A percentile compares a stretch with the other conserved stretches of the same genome.
These are phyloP conservation scores for Sclerurus mexicanus DNA, from an alignment of 2,113 vertebrate species.

Conservation along the genomic window DNA sequence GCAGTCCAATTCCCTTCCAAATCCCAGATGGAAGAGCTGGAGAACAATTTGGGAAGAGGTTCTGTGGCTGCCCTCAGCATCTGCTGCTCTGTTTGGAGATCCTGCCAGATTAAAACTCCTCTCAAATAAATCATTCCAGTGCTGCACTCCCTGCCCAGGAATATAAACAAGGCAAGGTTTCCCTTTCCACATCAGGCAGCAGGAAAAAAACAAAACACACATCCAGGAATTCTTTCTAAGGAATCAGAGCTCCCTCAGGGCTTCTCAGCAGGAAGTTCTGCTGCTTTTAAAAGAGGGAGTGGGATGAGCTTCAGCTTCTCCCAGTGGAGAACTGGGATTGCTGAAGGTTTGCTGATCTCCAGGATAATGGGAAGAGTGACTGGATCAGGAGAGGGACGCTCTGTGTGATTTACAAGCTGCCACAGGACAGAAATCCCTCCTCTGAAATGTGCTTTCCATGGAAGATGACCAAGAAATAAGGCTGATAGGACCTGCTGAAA, in stretches of 20 bases:
- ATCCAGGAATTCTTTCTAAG: background rate
- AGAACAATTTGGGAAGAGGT: background rate
- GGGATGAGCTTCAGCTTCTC: background rate
- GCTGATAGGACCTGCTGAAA: background rate
- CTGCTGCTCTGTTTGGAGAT: constrained; percentile 12
- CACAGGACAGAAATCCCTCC: background rate
- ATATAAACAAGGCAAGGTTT: background rate
- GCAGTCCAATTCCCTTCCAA: background rate
- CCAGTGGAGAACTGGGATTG: background rate
- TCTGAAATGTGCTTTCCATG: background rate
- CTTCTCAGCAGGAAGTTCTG: background rate
- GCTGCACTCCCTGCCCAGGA: background rate
- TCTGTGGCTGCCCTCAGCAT: background rate
- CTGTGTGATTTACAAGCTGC: background rate
- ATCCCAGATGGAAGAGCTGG: constrained; percentile 4
- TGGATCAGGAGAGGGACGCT: background rate
- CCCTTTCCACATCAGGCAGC: background rate
- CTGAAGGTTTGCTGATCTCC: background rate
- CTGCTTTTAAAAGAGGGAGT: background rate
- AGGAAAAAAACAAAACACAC: background rate
- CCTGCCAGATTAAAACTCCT: background rate
- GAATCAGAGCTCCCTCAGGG: background rate
- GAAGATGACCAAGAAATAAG: background rate
- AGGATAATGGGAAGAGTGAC: background rate
- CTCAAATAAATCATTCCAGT: background rate